Percentiles rank a stretch among this genome's conserved stretches.
Evolutionary conservation across 2,113 vertebrate species (phyloP).

Genomic region (Bubo blakistoni): DNA sequence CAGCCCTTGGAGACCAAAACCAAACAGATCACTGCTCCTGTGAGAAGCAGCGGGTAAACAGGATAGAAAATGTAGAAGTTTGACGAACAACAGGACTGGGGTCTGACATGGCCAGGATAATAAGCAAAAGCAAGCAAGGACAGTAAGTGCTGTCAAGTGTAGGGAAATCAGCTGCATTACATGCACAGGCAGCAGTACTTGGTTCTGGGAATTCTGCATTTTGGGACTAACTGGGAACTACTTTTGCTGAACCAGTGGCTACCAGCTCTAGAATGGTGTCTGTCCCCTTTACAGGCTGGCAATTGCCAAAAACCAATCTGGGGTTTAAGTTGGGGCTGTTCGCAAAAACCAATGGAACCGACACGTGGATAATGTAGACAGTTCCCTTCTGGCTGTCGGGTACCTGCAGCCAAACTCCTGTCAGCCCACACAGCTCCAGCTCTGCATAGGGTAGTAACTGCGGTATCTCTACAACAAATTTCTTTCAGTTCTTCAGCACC

Average conservation of each 20-base stretch:
- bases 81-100: neutral
- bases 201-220: neutral
- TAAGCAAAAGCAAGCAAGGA: neutral
- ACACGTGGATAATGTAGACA: accelerated
- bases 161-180: neutral
- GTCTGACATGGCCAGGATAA: neutral
- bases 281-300: neutral
- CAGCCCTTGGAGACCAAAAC: neutral
- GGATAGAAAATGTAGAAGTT: neutral
- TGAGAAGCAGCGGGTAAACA: neutral
- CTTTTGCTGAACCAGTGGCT: neutral
- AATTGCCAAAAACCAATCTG: neutral
- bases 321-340: neutral
- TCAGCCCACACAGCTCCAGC: neutral
- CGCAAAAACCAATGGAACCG: neutral
- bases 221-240: neutral
- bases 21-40: neutral
- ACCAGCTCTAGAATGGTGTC: neutral
- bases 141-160: neutral
- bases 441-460: neutral
- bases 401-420: neutral
- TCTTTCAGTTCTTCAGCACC: neutral
- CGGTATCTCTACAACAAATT: neutral
- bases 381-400: neutral
- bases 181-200: neutral